Evolutionary conservation across 2,797 vertebrate genomes (phyloP).

Genomic region (Mus minutoides): DNA sequence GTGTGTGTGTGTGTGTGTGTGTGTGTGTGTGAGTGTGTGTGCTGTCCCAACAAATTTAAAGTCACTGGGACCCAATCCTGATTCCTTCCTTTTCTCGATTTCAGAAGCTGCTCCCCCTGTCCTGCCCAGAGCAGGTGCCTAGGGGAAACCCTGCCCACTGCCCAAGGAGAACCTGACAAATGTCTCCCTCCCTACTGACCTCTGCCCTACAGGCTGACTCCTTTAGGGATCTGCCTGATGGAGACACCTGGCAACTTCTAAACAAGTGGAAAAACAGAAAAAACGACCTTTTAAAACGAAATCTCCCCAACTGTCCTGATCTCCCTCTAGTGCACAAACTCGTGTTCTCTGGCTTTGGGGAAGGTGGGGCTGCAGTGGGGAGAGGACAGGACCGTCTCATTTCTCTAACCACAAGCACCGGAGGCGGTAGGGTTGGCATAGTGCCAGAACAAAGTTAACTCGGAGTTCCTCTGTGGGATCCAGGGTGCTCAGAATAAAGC

Average conservation of each 20-base stretch:
- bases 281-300: neutral
- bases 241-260: neutral
- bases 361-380: neutral
- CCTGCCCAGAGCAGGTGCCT: neutral
- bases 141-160: neutral
- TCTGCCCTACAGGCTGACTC: neutral
- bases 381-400: neutral
- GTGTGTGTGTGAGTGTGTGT: too few relatives aligned
- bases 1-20: too few relatives aligned
- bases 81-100: neutral
- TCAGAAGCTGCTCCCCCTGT: neutral
- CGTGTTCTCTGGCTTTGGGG: neutral
- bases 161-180: neutral
- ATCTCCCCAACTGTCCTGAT: neutral
- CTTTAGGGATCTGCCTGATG: too few relatives aligned
- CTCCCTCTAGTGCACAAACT: neutral
- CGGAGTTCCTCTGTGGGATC: neutral
- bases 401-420: neutral
- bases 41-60: neutral
- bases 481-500: neutral
- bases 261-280: neutral
- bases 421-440: neutral
- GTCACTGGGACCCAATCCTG: neutral
- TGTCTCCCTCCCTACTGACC: neutral
- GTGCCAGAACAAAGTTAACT: neutral